Evolutionary conservation across 2,113 vertebrate species (phyloP).

Genomic region (Rissa tridactyla): DNA sequence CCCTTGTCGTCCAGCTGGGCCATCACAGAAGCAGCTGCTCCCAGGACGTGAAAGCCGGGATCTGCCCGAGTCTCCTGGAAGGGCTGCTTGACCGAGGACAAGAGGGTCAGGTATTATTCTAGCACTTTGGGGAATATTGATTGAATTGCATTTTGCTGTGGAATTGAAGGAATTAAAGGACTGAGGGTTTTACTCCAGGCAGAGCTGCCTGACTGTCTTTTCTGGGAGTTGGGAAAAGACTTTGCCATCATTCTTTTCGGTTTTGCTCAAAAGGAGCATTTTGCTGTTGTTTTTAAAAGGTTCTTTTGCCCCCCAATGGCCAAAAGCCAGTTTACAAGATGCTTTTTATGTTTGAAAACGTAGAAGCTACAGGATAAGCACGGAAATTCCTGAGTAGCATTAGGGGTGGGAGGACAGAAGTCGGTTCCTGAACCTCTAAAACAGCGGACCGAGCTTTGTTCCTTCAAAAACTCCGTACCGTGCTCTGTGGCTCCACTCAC

Average conservation of each 20-base stretch:
- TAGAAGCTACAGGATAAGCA: background rate
- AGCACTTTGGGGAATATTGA: background rate
- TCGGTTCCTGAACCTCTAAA: background rate
- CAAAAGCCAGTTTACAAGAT: background rate
- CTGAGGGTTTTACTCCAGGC: background rate
- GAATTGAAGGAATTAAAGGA: background rate
- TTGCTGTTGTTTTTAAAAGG: background rate
- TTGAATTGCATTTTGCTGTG: background rate
- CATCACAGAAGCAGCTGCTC: background rate
- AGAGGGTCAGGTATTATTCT: background rate
- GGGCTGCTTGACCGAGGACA: background rate
- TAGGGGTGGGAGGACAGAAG: background rate
- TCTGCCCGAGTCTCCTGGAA: background rate
- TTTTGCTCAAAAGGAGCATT: background rate
- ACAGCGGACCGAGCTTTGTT: background rate
- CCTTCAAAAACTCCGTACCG: rapidly evolving
- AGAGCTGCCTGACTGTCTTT: background rate
- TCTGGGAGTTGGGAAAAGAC: background rate
- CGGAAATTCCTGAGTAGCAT: rapidly evolving
- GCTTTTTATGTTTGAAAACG: background rate
- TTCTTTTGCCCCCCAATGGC: background rate
- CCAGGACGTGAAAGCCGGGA: background rate
- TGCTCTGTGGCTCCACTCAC: background rate
- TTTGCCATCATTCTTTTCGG: background rate
- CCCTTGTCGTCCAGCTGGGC: background rate